Percentiles rank a stretch among this genome's conserved stretches.
Conservation (phyloP, 2,888 invertebrate species). For the Ceraclea dissimilis region DNA sequence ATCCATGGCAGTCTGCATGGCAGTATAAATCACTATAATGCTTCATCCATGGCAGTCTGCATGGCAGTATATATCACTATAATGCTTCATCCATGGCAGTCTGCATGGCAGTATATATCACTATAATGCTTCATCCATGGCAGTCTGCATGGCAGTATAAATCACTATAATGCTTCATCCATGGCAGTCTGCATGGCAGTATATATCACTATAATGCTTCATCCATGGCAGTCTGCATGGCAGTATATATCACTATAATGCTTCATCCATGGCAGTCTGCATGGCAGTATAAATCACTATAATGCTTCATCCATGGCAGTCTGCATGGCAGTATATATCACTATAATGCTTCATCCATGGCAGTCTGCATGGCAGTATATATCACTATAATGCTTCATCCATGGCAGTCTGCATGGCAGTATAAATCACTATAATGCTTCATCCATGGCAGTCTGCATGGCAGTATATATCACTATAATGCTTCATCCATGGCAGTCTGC, state of each 20-base stretch:
- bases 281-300: not conserved
- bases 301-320: not conserved
- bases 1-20: not conserved
- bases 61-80: not conserved
- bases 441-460: not conserved
- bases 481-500: not conserved
- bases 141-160: not conserved
- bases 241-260: not conserved
- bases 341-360: not conserved
- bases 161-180: not conserved
- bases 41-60: not conserved
- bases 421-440: conserved; percentile 1
- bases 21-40: not conserved
- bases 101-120: not conserved
- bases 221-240: not conserved
- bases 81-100: not conserved
- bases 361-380: not conserved
- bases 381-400: not conserved
- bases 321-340: not conserved
- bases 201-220: not conserved
- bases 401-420: not conserved
- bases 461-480: not conserved
- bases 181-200: not conserved
- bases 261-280: not conserved
- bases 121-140: not conserved